Evolutionary conservation across 1,140 invertebrate genomes (phyloP), one percentile per base, ranked within the genome.

Genomic region (Cotesia typhae): DNA sequence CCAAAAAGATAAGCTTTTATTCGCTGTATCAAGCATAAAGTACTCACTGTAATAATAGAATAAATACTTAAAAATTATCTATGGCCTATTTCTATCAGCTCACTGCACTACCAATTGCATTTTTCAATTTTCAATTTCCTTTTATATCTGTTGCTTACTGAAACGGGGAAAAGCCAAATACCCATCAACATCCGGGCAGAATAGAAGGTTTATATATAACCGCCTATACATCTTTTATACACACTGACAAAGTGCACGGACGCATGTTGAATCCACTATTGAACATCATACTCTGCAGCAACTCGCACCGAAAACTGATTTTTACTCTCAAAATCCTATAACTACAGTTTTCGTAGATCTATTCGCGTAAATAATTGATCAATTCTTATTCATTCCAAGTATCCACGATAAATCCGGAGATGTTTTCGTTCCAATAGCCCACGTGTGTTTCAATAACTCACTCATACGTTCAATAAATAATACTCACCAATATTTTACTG

Each of bases 51-150:
- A 47, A 10, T 10, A 47, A 47, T 47, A 47, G 36, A 37, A 63
- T 63, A 63, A 63, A 36, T 63, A 37, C 10, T 28, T 38, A 12
- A 12, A 63, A 63, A 63, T 63, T 36, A 41, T 63, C 12, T 36
- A 38, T 36, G 60, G 37, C 60, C 60, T 37, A 66, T 14, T 17
- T 66, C 47, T 66, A 5, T 51, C 41, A 6, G 9, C 17, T 59
- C 20, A 59, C 57, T 12, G 64, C 64, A 66, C 28, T 5, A 63
- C 37, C 60, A 63, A 41, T 63, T 63, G n/a, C 51, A 66, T 66
- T 66, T 66, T 66, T 51, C 38, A 66, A 66, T 66, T 66, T 66
- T 28, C 64, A 66, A 47, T 66, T 66, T 28, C 38, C 64, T 51
- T 28, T 14, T 47, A 66, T 51, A 38, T 37, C 60, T 63, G 12